Base-by-base conservation (phyloP, 1,140 invertebrate genomes). In the Drosophila rhopaloa region DNA sequence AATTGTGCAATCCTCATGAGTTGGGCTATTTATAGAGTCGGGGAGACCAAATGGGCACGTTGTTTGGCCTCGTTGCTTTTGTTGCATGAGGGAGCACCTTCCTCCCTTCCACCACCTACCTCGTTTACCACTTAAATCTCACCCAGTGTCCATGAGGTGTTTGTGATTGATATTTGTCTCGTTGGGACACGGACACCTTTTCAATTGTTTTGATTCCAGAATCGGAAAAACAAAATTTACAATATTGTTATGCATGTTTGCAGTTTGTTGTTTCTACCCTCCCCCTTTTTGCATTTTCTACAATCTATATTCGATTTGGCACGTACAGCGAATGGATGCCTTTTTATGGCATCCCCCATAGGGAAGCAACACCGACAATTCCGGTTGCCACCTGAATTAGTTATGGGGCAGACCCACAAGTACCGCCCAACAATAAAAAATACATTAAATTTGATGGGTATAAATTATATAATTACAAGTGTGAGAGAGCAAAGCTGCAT, bases 101-200 rank as follows among this genome's bases (percentile, higher is more conserved):
- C 16, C 27, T 29, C 40, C 16, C 43, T 37, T n/a, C 37, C 35
- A n/a, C 13, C 19, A 16, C 19, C 1, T 16, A n/a, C 19, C 44
- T 14, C 46, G 9, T 13, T 14, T 14, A 43, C 43, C 40, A 24
- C 51, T 43, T 11, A 29, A 9, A 8, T 24, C 35, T 4, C 27
- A 14, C 29, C n/a, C 48, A 24, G n/a, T 38, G 11, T 27, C 51
- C 47, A 43, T 43, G 50, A 19, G 37, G 51, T 57, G 59, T 57
- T 51, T 8, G 44, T 81, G 79, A 81, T 81, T 81, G 79, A 78
- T 67, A 78, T 72, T 73, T 82, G 79, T 82, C 44, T 43, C 79
- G 53, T 66, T 63, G 72, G 58, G 38, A 10, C 62, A 68, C 67
- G 67, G 66, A 76, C 72, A 81, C 79, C 79, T 66, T 63, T 57